Conservation (phyloP, 2,888 invertebrate genomes). For the Sarcophaga carnaria region DNA sequence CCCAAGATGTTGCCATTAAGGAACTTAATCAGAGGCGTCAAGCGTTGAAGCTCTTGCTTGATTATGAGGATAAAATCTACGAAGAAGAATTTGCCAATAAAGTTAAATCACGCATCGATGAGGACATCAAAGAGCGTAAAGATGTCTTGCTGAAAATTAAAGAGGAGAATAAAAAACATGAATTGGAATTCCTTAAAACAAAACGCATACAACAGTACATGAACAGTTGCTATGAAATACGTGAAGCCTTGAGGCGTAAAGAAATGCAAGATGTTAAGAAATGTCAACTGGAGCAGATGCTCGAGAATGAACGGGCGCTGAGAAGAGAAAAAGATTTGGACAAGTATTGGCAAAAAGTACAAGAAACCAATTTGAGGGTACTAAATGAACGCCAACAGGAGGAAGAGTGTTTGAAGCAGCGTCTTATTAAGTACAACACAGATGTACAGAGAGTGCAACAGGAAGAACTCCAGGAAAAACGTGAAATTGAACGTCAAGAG, state of each 20-base stretch:
- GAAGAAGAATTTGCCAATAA: conserved; percentile 77
- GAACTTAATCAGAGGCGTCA: conserved; percentile 75
- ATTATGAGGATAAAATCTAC: conserved; percentile 76
- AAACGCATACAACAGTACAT: conserved; percentile 78
- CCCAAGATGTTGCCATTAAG: conserved; percentile 73
- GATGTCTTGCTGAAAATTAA: conserved; percentile 75
- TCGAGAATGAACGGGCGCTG: conserved; percentile 75
- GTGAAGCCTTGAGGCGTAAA: conserved; percentile 75
- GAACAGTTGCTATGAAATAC: conserved; percentile 78
- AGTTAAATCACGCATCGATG: conserved; percentile 77
- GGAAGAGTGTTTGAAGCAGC: conserved; percentile 72
- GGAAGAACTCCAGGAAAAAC: conserved; percentile 64
- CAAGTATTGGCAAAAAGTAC: conserved; percentile 74
- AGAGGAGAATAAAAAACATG: conserved; percentile 72
- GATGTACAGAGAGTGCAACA: conserved; percentile 71
- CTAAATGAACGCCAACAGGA: conserved; percentile 71
- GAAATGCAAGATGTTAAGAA: conserved; percentile 74
- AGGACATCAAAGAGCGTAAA: conserved; percentile 77
- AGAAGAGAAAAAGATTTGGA: conserved; percentile 73
- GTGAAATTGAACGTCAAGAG: conserved; percentile 64
- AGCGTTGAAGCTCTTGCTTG: conserved; percentile 73
- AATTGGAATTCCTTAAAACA: conserved; percentile 73
- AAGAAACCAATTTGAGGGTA: conserved; percentile 70
- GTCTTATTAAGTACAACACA: conserved; percentile 71
- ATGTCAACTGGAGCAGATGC: conserved; percentile 78